Evolutionary conservation across 2,113 vertebrate genomes (phyloP).

Genomic region (Notarius quadriscutis): DNA sequence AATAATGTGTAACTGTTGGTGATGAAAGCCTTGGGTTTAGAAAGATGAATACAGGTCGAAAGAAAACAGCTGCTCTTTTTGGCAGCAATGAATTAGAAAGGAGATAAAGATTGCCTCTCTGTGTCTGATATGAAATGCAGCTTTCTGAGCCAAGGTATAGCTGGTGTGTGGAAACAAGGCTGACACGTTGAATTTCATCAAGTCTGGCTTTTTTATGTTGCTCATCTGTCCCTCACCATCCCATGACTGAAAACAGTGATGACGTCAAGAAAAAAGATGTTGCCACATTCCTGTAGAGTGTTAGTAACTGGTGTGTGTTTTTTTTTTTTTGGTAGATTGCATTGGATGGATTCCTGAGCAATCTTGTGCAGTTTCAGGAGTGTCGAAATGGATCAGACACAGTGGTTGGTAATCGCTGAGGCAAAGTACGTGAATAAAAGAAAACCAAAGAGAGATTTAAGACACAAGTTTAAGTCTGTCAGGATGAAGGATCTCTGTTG

Average conservation of each 20-base stretch:
- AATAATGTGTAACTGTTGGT: neutral
- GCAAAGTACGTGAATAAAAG: neutral
- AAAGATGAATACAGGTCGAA: constrained; percentile 14
- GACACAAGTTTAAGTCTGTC: neutral
- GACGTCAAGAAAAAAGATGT: constrained; percentile 33
- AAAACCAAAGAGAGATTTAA: neutral
- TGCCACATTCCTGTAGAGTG: constrained; percentile 39
- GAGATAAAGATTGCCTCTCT: constrained; percentile 43
- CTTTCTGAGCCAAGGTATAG: constrained; percentile 14
- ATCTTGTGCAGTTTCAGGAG: constrained; percentile 27
- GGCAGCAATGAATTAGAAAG: constrained; percentile 10
- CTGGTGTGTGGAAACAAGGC: neutral
- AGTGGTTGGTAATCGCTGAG: neutral
- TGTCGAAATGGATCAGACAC: neutral
- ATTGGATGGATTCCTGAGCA: constrained; percentile 34
- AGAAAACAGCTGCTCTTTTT: constrained; percentile 27
- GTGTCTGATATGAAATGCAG: constrained; percentile 31
- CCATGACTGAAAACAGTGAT: constrained; percentile 29
- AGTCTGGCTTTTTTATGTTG: neutral
- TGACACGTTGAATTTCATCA: constrained; percentile 26
- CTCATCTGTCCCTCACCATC: constrained; percentile 24
- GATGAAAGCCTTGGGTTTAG: constrained; percentile 6
- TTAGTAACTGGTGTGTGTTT: neutral
- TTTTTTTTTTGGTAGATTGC: constrained; percentile 17
- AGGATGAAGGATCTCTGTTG: neutral